Percentiles rank a stretch among this genome's conserved stretches.
phyloP scores from a whole-genome alignment of 2,113 vertebrate species.

The Chaetodon trifascialis region DNA sequence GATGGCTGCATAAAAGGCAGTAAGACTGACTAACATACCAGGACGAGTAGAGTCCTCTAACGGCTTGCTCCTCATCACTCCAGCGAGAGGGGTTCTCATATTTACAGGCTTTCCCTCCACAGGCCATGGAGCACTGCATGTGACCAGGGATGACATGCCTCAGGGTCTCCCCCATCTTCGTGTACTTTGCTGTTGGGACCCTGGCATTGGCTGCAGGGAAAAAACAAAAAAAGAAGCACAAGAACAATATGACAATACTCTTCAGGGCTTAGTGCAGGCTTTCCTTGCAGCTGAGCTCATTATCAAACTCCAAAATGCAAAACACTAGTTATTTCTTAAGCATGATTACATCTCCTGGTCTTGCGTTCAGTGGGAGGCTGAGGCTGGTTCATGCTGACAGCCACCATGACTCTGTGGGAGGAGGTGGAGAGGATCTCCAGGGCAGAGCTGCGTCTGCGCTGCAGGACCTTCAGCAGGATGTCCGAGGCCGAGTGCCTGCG shows the following conservation, averaged over 20 bases:
- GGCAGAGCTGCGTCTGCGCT: constrained; percentile 81
- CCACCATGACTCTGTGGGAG: constrained; percentile 88
- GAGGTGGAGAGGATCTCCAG: constrained; percentile 86
- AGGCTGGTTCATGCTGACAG: constrained; percentile 81
- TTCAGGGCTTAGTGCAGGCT: not conserved
- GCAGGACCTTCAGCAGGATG: constrained; percentile 81
- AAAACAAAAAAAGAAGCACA: not conserved
- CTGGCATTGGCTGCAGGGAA: constrained; percentile 80
- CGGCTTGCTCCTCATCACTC: constrained; percentile 92
- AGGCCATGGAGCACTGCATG: constrained; percentile 97
- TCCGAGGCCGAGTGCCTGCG: constrained; percentile 87
- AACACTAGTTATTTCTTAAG: not conserved
- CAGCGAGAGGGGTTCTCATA: constrained; percentile 96
- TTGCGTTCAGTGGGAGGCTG: constrained; percentile 62
- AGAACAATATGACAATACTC: not conserved
- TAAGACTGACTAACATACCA: constrained; percentile 83
- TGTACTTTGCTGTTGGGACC: constrained; percentile 94
- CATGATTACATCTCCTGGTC: constrained; percentile 85
- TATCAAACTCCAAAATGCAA: not conserved
- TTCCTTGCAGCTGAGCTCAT: not conserved
- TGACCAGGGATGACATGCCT: constrained; percentile 95
- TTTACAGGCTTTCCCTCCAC: constrained; percentile 95
- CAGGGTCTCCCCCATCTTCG: constrained; percentile 94
- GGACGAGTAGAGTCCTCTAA: constrained; percentile 95
- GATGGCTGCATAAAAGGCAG: not conserved